Conservation (phyloP, 2,888 invertebrate species). For the Rotaria sp. region DNA sequence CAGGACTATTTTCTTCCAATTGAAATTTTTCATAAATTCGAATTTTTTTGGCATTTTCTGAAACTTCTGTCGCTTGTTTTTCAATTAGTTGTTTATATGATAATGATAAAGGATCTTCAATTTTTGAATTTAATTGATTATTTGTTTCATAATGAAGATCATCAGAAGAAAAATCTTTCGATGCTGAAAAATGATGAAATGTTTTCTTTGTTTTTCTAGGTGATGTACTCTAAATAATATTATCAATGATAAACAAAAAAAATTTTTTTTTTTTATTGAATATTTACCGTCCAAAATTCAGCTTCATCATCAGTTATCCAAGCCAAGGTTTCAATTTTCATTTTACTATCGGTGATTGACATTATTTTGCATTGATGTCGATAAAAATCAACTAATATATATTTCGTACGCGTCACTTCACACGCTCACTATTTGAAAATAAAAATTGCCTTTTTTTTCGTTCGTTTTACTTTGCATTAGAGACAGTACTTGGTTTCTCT, state of each 20-base stretch:
- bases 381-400: no score
- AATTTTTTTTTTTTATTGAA: no score
- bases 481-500: no score
- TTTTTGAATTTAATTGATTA: not conserved
- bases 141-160: not conserved
- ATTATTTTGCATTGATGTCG: not conserved
- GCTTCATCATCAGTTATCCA: not conserved
- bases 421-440: no score
- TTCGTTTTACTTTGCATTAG: no score
- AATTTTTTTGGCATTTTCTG: not conserved
- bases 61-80: not conserved
- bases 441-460: no score
- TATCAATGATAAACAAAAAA: not conserved
- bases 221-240: not conserved
- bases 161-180: not conserved
- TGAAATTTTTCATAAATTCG: not conserved
- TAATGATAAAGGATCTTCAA: not conserved
- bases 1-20: not conserved
- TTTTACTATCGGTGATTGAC: not conserved
- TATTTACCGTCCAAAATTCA: not conserved
- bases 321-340: not conserved
- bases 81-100: not conserved
- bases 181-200: not conserved
- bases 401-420: no score
- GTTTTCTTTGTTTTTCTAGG: not conserved